Evolutionary conservation across 2,888 invertebrate species (phyloP), one percentile per base, ranked within the genome.

Genomic region (Plebejus anna): DNA sequence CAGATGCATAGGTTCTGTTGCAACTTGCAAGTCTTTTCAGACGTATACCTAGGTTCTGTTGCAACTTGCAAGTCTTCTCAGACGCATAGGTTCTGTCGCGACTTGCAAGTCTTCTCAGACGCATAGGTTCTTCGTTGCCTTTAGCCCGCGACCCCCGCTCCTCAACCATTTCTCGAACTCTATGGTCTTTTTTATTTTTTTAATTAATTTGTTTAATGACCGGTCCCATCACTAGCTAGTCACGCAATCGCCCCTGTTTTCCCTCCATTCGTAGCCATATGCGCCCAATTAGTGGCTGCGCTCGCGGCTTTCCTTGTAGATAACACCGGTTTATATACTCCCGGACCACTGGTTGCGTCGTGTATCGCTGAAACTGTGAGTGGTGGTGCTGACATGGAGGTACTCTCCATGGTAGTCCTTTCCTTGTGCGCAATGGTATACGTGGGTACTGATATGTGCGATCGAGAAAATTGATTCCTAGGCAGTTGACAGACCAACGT

Each of bases 251-350:
- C 71, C 72, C 75, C 75, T 13, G 76, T 76, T 66, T 75, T 71
- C 36, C 57, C 77, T 61, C 76, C 76, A 75, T 73, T n/a, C 47
- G 76, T 55, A 71, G 76, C 76, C 79, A 76, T 77, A 77, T 66
- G 55, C 73, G 72, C 70, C 85, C 87, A 90, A 91, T 91, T 91
- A 89, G 85, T 77, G 79, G 80, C 79, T 86, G 86, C 85, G 84
- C 80, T 80, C 82, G 85, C 79, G 90, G 89, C 90, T 92, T 92
- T 92, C 92, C 92, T 90, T 84, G 79, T 90, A 90, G 91, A 91
- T 91, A 91, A 90, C 84, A 79, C 42, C 79, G 82, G 83, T 87
- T 90, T 91, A 90, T 86, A 88, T 83, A 80, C 77, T 71, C 61
- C 75, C 36, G 72, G 76, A 28, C 75, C 16, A 28, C 75, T 22